Evolutionary conservation across 2,113 vertebrate species (phyloP), one percentile per base, ranked within the genome.

Genomic region (Ceyx margarethae): DNA sequence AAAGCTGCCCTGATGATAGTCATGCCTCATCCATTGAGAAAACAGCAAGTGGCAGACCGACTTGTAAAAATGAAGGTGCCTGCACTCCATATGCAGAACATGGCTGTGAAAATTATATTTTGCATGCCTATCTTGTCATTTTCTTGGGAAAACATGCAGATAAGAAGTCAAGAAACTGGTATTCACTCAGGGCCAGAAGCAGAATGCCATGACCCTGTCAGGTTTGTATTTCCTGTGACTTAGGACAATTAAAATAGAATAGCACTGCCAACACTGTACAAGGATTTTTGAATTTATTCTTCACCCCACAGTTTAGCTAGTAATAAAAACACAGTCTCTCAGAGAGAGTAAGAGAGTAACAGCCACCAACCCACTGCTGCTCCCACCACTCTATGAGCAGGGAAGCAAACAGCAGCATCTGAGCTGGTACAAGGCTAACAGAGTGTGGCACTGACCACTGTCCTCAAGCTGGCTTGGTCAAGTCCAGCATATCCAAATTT

Each of bases 1-100:
- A 61, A 53, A 83, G 66, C 67, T 77, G 50, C 46, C 64, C 50
- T 56, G 10, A 50, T 74, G 62, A 25, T 23, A 2, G 1, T 56
- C 66, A 60, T 81, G 58, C 65, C 85, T 91, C 4, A 23, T 54
- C 23, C 61, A 46, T 3, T 6, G 29, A 85, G 66, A 71, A 65
- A 91, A 85, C 2, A 0, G 33, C 0, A 0, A 6, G 26, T 4
- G 1, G 37, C 46, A 62, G 12, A 69, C 25, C 58, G 40, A 48
- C 43, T 85, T 2, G 0, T 65, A 18, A 57, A 46, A 91, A 18
- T 3, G 3, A 71, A n/a, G 43, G 13, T 58, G 45, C 40, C 72
- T 78, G 61, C 19, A 6, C 19, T 77, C 40, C 22, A 16, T 8
- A 18, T 3, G 3, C 56, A 77, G 37, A 73, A 26, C 7, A 9